These are phyloP conservation scores for Paramuricea clavata DNA, from an alignment of 92 coral and sea anemone species.

Conservation along the genomic window DNA sequence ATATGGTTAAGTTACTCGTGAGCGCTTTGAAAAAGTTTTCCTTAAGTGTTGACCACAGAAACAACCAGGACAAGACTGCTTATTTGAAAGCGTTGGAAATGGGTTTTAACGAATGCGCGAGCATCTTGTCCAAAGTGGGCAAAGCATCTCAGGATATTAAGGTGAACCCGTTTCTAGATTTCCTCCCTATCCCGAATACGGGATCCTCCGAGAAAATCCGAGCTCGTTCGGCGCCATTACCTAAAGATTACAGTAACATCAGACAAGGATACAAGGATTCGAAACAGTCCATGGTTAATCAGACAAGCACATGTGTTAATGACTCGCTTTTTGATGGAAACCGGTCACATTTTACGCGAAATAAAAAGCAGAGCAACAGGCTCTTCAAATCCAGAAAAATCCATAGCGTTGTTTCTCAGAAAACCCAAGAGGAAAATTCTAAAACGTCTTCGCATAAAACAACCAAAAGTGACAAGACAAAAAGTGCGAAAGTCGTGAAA, in stretches of 20 bases:
- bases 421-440: not conserved
- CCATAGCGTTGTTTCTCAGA: slow-evolving; percentile 15
- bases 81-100: slow-evolving; percentile 85
- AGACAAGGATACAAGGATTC: not conserved
- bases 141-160: slow-evolving; percentile 80
- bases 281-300: not conserved
- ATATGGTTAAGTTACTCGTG: slow-evolving; percentile 77
- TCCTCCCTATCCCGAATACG: slow-evolving; percentile 48
- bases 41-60: slow-evolving; percentile 84
- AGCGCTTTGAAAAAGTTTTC: slow-evolving; percentile 80
- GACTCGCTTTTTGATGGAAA: not conserved
- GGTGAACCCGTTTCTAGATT: slow-evolving; percentile 93
- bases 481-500: not conserved
- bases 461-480: not conserved
- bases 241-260: not conserved
- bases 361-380: not conserved
- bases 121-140: slow-evolving; percentile 75
- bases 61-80: slow-evolving; percentile 90
- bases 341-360: not conserved
- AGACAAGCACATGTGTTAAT: not conserved
- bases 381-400: slow-evolving; percentile 19
- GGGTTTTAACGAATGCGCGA: slow-evolving; percentile 81
- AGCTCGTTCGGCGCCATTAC: slow-evolving; percentile 18
- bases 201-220: not conserved
- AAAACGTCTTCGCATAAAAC: not conserved